Base-by-base conservation (phyloP, 2,888 invertebrate species). In the Aleiodes testaceus region DNA sequence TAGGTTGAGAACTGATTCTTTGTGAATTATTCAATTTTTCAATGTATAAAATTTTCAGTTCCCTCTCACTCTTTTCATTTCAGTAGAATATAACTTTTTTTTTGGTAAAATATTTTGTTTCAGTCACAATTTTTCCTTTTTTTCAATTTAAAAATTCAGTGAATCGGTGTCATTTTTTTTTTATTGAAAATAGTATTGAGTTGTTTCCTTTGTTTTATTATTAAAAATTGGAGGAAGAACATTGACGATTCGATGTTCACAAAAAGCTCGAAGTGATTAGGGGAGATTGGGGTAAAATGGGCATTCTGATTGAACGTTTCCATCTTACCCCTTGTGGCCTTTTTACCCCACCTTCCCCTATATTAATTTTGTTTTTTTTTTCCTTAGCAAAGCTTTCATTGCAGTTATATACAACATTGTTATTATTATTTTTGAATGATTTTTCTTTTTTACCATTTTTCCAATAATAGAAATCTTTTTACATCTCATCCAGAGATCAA, bases 371-470 rank as follows among this genome's bases (percentile, higher is more conserved):
- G n/a, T n/a, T n/a, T n/a, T 45, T 44, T 63, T 63, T 63, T 63
- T 20, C 3, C 45, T 45, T 22, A 22, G 22, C 44, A 63, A 22
- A 63, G 7, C 47, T 61, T 44, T 42, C 45, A 45, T 45, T 22
- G 45, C 63, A 44, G 7, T 44, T 63, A 63, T 63, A 63, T 63
- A 63, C 63, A 63, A 63, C 63, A 63, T 20, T 36, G 36, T 36
- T 36, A 36, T 36, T 36, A 36, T 36, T 36, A 36, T 36, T 36
- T 36, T 36, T 36, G 36, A 11, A 36, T 36, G 9, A 36, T 36
- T 6, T 9, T 36, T 36, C 9, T 36, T 26, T 36, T 36, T 36
- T 36, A 36, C 36, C 9, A 36, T 36, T 36, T 36, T 36, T 36
- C 36, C 36, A 36, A 36, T 36, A 36, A 36, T 36, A 36, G 9